Conservation (phyloP, 2,797 vertebrate genomes). For the Mastacembelus armatus region DNA sequence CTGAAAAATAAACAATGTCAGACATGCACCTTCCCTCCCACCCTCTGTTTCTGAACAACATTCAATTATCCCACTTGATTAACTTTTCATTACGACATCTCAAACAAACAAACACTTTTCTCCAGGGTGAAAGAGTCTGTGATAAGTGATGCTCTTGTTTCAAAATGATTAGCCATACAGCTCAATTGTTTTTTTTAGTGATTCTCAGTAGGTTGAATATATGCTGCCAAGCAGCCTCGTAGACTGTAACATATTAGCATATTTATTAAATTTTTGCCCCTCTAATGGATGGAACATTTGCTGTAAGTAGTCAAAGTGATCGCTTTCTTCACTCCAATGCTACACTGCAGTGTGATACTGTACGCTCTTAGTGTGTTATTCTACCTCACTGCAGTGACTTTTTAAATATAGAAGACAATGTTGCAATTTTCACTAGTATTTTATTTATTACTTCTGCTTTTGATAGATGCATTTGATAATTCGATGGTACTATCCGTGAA, state of each 20-base stretch:
- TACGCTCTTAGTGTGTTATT: constrained; percentile 42
- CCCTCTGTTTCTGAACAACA: constrained; percentile 73
- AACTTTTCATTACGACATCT: constrained; percentile 84
- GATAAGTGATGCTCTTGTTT: constrained; percentile 71
- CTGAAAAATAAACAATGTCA: constrained; percentile 65
- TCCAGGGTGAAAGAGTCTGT: constrained; percentile 59
- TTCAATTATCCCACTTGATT: constrained; percentile 86
- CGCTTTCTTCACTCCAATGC: constrained; percentile 40
- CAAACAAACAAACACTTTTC: constrained; percentile 78
- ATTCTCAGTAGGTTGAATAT: constrained; percentile 67
- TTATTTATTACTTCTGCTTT: constrained; percentile 24
- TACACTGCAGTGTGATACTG: constrained; percentile 11
- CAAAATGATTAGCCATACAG: constrained; percentile 55
- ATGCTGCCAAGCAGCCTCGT: constrained; percentile 52
- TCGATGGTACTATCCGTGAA: constrained; percentile 31
- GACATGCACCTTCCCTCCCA: constrained; percentile 64
- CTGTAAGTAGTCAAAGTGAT: constrained; percentile 70
- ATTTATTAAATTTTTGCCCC: constrained; percentile 76
- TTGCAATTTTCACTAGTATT: constrained; percentile 22
- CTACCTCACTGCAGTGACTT: constrained; percentile 35
- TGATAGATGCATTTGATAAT: constrained; percentile 14
- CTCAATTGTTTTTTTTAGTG: constrained; percentile 42
- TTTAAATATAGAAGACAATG: constrained; percentile 17
- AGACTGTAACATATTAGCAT: constrained; percentile 74
- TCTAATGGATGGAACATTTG: constrained; percentile 79